Conservation (phyloP, 2,113 vertebrate genomes). For the Indicator maculatus region DNA sequence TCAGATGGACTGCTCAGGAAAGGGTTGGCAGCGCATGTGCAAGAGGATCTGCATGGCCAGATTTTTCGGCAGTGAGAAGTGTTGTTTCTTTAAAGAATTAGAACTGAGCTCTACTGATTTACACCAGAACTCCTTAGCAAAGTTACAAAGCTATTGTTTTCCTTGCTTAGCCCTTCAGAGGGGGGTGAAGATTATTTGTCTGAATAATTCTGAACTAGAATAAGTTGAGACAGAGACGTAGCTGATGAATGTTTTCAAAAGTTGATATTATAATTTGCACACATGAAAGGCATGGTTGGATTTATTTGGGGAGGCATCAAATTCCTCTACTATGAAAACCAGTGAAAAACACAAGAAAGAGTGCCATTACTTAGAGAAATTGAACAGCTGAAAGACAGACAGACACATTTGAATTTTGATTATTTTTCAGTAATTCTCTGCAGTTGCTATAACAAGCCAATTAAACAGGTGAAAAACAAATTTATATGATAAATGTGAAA, state of each 20-base stretch:
- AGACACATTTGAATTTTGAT: neutral
- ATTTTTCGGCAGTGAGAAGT: neutral
- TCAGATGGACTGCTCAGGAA: accelerated
- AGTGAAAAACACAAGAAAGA: neutral
- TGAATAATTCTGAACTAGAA: neutral
- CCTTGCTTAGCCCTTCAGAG: neutral
- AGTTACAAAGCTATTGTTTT: neutral
- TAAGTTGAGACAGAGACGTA: neutral
- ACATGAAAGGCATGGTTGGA: neutral
- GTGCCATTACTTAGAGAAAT: neutral
- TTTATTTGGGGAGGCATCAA: neutral
- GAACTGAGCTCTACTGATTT: neutral
- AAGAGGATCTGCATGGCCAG: neutral
- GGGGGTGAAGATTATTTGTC: neutral
- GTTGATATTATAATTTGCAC: neutral
- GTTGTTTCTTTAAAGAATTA: neutral
- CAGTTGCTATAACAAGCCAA: neutral
- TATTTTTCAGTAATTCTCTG: neutral
- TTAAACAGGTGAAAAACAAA: neutral
- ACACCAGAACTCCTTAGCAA: neutral
- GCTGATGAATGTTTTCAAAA: neutral
- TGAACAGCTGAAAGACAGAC: neutral
- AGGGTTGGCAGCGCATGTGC: accelerated
- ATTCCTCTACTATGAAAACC: neutral
- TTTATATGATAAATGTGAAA: neutral